Conservation (phyloP, 1,140 invertebrate species). For the Gonioctena quinquepunctata region DNA sequence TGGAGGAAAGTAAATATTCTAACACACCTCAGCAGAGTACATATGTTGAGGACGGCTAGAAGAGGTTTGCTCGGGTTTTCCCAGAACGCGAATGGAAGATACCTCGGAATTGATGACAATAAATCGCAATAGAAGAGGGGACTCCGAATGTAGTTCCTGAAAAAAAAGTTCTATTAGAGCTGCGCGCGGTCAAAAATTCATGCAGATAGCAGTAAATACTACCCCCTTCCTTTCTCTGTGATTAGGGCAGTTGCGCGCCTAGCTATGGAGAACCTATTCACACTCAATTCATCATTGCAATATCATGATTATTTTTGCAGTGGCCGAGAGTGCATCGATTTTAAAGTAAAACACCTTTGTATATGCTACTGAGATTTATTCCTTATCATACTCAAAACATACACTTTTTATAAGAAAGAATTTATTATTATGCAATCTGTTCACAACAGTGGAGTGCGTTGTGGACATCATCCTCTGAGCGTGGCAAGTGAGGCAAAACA, state of each 20-base stretch:
- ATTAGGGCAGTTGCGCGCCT: background rate
- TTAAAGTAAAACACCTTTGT: no score
- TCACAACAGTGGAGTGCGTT: no score
- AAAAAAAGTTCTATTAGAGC: background rate
- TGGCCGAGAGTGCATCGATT: no score
- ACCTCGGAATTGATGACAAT: background rate
- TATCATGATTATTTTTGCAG: background rate
- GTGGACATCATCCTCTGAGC: no score
- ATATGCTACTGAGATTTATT: no score
- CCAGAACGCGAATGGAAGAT: background rate
- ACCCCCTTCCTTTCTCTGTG: background rate
- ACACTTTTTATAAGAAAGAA: no score
- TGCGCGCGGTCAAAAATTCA: no score
- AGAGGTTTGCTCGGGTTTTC: background rate
- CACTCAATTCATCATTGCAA: background rate
- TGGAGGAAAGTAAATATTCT: background rate
- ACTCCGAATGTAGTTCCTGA: background rate
- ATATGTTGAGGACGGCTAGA: background rate
- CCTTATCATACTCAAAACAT: no score
- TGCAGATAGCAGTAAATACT: no score
- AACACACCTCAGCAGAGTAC: background rate
- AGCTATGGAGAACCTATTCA: background rate
- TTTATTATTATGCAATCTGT: no score
- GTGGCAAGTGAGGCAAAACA: no score
- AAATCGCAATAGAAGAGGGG: background rate